Base-by-base conservation (phyloP, 2,888 invertebrate species). In the Eilema sororculum region DNA sequence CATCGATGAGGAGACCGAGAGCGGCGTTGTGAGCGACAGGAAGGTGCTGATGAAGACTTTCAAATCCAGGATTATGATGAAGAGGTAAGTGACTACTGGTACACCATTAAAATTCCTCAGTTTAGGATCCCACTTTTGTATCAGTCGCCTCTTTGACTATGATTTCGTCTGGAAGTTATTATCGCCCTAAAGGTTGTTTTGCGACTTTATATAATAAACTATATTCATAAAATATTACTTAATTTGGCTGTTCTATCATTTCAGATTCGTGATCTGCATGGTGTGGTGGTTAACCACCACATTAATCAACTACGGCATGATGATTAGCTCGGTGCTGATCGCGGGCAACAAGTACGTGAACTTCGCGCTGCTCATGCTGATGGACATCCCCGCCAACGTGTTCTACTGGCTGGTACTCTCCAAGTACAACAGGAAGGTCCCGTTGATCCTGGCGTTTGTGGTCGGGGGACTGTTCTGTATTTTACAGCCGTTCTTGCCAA, bases 281-380 rank as follows among this genome's bases (percentile, higher is more conserved):
- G 93, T 93, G 71, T 95, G 94, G 94, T 95, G 95, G 95, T 90
- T 95, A 75, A 95, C 95, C 3, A 93, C 93, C 68, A 95, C 94
- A 24, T 82, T 95, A 46, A 94, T 95, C 73, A 95, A 95, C 87
- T 95, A 94, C 78, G 95, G 95, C 4, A 95, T 95, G 95, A 94
- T 95, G 94, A 92, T 95, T 84, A 91, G 94, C 81, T 89, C 94
- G 0, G 95, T 95, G 67, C 88, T 93, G 75, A 91, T 95, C 69
- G 93, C 89, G 16, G 95, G 95, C 8, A 93, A 95, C 82, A 95
- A 94, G 78, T 95, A 93, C 82, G 80, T 93, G 25, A 95, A 95
- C 84, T 95, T 95, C 69, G 91, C 95, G 4, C 78, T 95, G 68
- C 84, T 95, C 56, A 93, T 94, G 90, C 57, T 93, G 78, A 94